A percentile compares a stretch with the other conserved stretches of the same genome.
Evolutionary conservation across 1,140 invertebrate genomes (phyloP).

Genomic region (Drosophila lacertosa): DNA sequence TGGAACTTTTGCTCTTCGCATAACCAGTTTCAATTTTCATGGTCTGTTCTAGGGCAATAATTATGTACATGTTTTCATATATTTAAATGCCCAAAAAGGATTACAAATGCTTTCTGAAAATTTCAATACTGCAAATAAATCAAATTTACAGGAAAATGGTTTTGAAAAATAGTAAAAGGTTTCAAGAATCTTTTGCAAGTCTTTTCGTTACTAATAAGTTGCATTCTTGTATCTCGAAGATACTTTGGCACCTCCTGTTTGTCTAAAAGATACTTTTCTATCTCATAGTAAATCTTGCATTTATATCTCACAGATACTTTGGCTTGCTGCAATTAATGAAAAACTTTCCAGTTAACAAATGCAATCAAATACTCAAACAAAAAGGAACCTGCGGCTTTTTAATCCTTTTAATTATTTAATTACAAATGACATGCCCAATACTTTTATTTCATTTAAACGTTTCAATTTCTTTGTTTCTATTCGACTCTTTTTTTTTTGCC

Average conservation of each 20-base stretch:
- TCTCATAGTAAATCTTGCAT: neutral
- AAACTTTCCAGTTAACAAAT: neutral
- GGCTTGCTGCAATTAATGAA: neutral
- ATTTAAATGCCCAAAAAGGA: neutral
- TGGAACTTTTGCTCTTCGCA: slow-evolving; percentile 5
- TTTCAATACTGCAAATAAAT: too few species aligned
- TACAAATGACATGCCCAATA: neutral
- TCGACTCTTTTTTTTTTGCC: slow-evolving; percentile 4
- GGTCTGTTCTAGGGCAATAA: slow-evolving; percentile 18
- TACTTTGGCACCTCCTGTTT: too few species aligned
- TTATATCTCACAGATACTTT: neutral
- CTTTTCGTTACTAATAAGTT: too few species aligned
- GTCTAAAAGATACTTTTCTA: neutral
- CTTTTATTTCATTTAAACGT: neutral
- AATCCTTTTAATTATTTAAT: too few species aligned
- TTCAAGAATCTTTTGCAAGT: too few species aligned
- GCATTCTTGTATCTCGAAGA: too few species aligned
- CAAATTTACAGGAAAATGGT: too few species aligned
- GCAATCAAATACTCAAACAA: too few species aligned
- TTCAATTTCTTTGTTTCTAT: slow-evolving; percentile 12
- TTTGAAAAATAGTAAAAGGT: too few species aligned
- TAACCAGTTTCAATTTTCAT: slow-evolving; percentile 59
- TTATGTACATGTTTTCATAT: neutral
- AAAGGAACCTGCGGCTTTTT: neutral
- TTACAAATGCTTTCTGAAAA: too few species aligned